These are phyloP conservation scores for Acanthochromis polyacanthus DNA, from an alignment of 2,113 vertebrate species.

Conservation along the genomic window DNA sequence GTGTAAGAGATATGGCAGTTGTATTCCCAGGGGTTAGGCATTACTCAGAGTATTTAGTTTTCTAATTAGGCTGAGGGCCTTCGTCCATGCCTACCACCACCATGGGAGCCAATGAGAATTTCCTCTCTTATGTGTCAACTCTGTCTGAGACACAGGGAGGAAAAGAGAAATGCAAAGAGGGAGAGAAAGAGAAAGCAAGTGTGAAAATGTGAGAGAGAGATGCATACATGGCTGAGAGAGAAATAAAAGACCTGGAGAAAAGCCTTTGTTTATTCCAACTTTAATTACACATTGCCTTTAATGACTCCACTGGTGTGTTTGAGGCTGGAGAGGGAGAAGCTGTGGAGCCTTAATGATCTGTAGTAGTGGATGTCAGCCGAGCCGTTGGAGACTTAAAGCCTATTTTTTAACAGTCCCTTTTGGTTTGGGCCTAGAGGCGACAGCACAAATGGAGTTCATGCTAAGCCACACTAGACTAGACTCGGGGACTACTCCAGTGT, in stretches of 20 bases:
- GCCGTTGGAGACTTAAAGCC: constrained; percentile 88
- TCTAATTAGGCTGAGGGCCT: constrained; percentile 94
- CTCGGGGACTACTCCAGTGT: constrained; percentile 67
- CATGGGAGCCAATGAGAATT: constrained; percentile 79
- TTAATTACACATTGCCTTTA: constrained; percentile 92
- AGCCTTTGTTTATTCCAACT: constrained; percentile 93
- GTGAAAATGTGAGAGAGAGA: constrained; percentile 63
- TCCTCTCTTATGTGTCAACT: constrained; percentile 76
- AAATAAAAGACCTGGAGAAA: constrained; percentile 75
- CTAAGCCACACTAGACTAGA: constrained; percentile 72
- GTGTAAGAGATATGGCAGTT: constrained; percentile 94
- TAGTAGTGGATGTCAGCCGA: constrained; percentile 87
- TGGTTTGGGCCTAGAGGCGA: constrained; percentile 86
- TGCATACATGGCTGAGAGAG: constrained; percentile 59
- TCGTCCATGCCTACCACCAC: constrained; percentile 77
- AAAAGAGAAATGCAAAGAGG: constrained; percentile 50
- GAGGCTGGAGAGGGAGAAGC: constrained; percentile 77
- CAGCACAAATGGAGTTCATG: constrained; percentile 84
- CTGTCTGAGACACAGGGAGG: constrained; percentile 55
- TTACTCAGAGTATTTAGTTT: constrained; percentile 97
- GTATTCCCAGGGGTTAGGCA: constrained; percentile 91
- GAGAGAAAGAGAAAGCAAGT: constrained; percentile 53
- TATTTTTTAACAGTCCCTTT: constrained; percentile 89
- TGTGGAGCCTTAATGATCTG: constrained; percentile 92
- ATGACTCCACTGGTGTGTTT: constrained; percentile 86